A percentile compares a stretch with the other conserved stretches of the same genome.
These are phyloP conservation scores for Chlamydotis undulata DNA, from an alignment of 2,113 vertebrate species.

Conservation along the genomic window DNA sequence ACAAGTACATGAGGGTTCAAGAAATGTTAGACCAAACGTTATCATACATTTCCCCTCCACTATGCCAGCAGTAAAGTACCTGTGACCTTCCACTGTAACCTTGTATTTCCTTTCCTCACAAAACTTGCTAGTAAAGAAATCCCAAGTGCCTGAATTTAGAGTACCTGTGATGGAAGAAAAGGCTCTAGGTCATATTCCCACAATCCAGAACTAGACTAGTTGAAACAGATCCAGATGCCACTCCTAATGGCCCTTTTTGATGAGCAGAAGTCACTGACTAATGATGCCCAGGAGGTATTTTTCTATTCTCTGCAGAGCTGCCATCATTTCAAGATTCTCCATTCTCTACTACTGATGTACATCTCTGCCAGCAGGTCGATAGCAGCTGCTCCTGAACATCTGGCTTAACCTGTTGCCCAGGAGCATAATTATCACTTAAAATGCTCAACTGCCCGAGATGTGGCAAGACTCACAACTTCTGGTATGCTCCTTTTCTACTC, in stretches of 20 bases:
- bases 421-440: conserved; percentile 20
- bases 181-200: conserved; percentile 24
- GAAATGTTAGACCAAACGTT: neutral
- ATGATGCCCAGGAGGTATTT: conserved; percentile 29
- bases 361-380: neutral
- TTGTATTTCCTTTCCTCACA: neutral
- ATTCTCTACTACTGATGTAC: neutral
- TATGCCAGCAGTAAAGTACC: neutral
- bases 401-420: conserved; percentile 39
- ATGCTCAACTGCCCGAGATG: neutral
- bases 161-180: conserved; percentile 5
- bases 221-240: conserved; percentile 26
- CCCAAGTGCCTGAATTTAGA: neutral
- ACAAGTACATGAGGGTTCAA: neutral
- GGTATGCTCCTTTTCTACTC: neutral
- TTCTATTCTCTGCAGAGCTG: neutral
- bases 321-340: neutral
- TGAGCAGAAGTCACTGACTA: conserved; percentile 37
- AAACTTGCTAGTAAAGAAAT: neutral
- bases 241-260: conserved; percentile 22
- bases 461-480: neutral
- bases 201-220: conserved; percentile 10
- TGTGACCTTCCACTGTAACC: neutral
- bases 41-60: neutral
- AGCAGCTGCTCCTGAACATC: conserved; percentile 34